Evolutionary conservation across 1,140 invertebrate genomes (phyloP), one percentile per base, ranked within the genome.

Genomic region (Popillia japonica): DNA sequence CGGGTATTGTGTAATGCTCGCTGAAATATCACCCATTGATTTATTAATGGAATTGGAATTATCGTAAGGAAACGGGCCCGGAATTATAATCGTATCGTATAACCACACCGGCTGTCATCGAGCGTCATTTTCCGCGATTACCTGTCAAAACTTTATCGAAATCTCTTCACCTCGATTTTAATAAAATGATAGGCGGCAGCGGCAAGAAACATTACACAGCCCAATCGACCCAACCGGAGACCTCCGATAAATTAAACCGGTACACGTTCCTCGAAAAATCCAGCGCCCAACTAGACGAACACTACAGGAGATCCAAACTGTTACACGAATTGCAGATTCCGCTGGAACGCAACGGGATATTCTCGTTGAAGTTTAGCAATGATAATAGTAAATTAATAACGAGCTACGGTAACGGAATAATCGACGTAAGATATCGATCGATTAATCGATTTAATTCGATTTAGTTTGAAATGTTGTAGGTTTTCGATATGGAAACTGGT

Each of bases 361-460:
- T 48, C 17, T 27, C 17, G 6, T 6, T 76, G 14, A n/a, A 22
- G 6, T 76, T 48, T n/a, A 76, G 27, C 20, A 34, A 44, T 14
- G 75, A 76, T 14, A 14, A 11, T 3, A 20, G 17, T 2, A 76
- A 76, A 20, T 14, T 76, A 11, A 48, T 76, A 11, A 23, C 75
- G 2, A 76, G 75, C 40, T 76, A 76, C n/a, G 75, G 75, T 14
- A 48, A 27, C 27, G 75, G 75, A 10, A 6, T 40, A 10, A 76
- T 76, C 0, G 23, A 76, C 3, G 75, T 76, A 76, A 76, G 9
- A 41, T n/a, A n/a, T n/a, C n/a, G n/a, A n/a, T n/a, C n/a, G n/a
- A n/a, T n/a, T n/a, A n/a, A n/a, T n/a, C n/a, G n/a, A n/a, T n/a
- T n/a, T n/a, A n/a, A n/a, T n/a, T n/a, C n/a, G n/a, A n/a, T n/a